Evolutionary conservation across 2,797 vertebrate species (phyloP), one percentile per base, ranked within the genome.

Genomic region (Leptodactylus fallax): DNA sequence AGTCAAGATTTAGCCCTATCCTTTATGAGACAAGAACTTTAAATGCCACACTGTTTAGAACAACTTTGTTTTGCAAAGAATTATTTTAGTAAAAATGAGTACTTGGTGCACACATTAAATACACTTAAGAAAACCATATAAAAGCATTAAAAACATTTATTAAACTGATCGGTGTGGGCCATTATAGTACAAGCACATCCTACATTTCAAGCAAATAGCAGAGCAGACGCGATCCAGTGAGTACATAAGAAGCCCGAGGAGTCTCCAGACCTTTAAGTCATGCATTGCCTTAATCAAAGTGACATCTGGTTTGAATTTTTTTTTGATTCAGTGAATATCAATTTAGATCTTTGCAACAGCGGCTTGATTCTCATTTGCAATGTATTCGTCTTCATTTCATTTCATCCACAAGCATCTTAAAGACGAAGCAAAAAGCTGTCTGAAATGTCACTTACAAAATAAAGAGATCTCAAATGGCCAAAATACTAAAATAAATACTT

Each of bases 231-330:
- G 69, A 90, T 69, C 81, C 77, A 80, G 63, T 71, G 91, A 90
- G 51, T 87, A 93, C 93, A 93, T 90, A 91, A 93, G 85, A 85
- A 92, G 83, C 90, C 25, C 72, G 91, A 92, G 91, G 90, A 93
- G 91, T 87, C 76, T 87, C 56, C 63, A 91, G 58, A 92, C 89
- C 90, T 90, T 92, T 91, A 92, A 92, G 85, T 51, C 88, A 45
- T 90, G 89, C 90, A 92, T 90, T 92, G 90, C 88, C 90, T 87
- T 93, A 91, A 92, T 89, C 89, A 89, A 93, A 91, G 80, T 91
- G 90, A 91, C 91, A 92, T 91, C 93, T 91, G 90, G 55, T 87
- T 91, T 86, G 36, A 87, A 89, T 91, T 91, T 58, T 92, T n/a
- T 81, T 87, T 91, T 88, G 69, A 94, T 91, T 36, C 45, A 90